These are phyloP conservation scores for Melanotaenia parkinsoni DNA, from an alignment of 2,797 vertebrate genomes.

Conservation along the genomic window DNA sequence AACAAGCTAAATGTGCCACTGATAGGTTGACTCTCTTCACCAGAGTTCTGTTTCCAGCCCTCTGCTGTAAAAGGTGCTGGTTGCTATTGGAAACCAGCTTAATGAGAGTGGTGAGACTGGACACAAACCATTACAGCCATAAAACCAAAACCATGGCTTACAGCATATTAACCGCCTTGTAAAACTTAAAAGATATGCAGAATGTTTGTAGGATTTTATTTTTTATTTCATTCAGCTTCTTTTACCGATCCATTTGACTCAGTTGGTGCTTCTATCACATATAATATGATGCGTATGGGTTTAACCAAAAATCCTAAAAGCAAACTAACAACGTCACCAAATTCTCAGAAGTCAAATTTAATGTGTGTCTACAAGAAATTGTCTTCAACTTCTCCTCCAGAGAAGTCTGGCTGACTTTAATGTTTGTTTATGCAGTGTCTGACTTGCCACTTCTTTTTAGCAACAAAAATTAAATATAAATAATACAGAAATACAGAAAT, in stretches of 20 bases:
- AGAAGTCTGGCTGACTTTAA: background rate
- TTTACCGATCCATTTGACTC: background rate
- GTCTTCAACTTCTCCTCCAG: background rate
- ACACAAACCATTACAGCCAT: conserved; percentile 12
- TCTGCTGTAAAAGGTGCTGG: conserved; percentile 13
- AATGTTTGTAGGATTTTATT: background rate
- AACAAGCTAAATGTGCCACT: background rate
- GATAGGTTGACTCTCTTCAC: background rate
- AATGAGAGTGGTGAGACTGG: conserved; percentile 16
- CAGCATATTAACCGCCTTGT: background rate
- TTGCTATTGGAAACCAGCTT: conserved; percentile 22
- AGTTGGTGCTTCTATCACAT: background rate
- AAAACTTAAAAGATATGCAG: background rate
- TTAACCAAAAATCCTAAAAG: background rate
- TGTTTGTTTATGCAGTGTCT: background rate
- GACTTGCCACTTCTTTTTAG: background rate
- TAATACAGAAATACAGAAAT: background rate
- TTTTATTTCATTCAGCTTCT: background rate
- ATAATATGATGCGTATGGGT: background rate
- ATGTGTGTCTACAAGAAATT: background rate
- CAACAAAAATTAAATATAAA: too few species aligned
- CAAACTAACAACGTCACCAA: background rate
- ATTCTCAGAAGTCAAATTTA: background rate
- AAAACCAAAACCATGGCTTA: conserved; percentile 1
- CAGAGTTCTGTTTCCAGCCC: background rate